Percentiles rank a stretch among this genome's conserved stretches.
phyloP scores from a whole-genome alignment of 1,140 invertebrate species.

The Bacillus rossius region DNA sequence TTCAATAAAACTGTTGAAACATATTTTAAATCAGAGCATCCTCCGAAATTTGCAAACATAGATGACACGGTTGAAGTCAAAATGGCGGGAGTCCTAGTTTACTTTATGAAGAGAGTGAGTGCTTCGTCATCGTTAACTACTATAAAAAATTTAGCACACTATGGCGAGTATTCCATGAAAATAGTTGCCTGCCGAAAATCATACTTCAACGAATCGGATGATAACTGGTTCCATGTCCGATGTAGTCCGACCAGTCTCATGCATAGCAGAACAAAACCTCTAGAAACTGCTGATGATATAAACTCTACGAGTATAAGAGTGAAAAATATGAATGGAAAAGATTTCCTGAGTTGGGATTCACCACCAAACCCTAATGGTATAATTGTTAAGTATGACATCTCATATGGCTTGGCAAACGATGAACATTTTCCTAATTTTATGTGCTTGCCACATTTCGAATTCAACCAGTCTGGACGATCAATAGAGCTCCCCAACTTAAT shows the following conservation, averaged over 20 bases:
- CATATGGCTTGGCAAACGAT: constrained; percentile 42
- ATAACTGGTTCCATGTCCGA: constrained; percentile 11
- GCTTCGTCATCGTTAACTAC: background rate
- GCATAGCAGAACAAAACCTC: constrained; percentile 34
- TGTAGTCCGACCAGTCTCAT: constrained; percentile 18
- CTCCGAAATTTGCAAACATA: no score
- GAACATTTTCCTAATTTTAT: constrained; percentile 21
- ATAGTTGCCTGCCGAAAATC: constrained; percentile 46
- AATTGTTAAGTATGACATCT: constrained; percentile 54
- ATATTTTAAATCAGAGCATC: no score
- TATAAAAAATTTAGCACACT: constrained; percentile 39
- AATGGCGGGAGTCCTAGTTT: background rate
- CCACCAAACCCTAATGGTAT: constrained; percentile 56
- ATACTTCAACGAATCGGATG: constrained; percentile 29
- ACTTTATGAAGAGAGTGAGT: background rate
- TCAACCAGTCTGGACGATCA: constrained; percentile 32
- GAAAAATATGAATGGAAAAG: constrained; percentile 21
- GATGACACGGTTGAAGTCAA: no score
- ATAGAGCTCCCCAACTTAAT: constrained; percentile 38
- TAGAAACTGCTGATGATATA: constrained; percentile 36
- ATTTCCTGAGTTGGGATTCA: constrained; percentile 50
- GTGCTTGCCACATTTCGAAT: constrained; percentile 41
- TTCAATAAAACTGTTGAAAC: no score
- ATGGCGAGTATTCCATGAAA: constrained; percentile 44
- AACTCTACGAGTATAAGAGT: constrained; percentile 25